These are phyloP conservation scores for Clistopyga incitator DNA, from an alignment of 2,888 invertebrate genomes.

Conservation along the genomic window DNA sequence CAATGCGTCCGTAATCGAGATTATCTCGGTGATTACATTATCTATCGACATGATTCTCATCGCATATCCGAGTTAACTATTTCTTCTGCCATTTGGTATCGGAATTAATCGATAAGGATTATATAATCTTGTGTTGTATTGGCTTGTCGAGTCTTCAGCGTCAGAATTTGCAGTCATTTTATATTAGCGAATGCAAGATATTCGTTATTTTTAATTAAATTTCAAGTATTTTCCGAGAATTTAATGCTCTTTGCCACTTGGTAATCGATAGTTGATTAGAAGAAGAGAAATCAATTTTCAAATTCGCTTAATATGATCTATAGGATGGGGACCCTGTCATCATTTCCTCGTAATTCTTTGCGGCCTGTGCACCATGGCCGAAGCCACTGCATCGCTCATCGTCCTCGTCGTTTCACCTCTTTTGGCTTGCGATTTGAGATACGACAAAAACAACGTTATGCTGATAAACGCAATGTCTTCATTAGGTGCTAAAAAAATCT, in stretches of 20 bases:
- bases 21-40: constrained; percentile 33
- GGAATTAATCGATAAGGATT: background rate
- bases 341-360: constrained; percentile 74
- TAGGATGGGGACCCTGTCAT: constrained; percentile 77
- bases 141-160: background rate
- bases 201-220: too few species aligned
- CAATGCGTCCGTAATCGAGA: background rate
- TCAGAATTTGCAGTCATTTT: background rate
- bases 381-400: constrained; percentile 73
- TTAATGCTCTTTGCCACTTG: too few species aligned
- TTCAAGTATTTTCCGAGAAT: too few species aligned
- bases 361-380: constrained; percentile 74
- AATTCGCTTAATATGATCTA: constrained; percentile 2
- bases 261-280: background rate
- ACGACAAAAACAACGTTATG: constrained; percentile 65
- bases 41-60: constrained; percentile 20
- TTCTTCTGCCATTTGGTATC: background rate
- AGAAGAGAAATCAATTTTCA: background rate
- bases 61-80: background rate
- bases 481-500: constrained; percentile 9
- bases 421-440: constrained; percentile 73
- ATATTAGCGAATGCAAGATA: background rate
- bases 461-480: constrained; percentile 68
- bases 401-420: constrained; percentile 72
- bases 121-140: background rate